Conservation (phyloP, 1,140 invertebrate genomes). For the Mercenaria mercenaria region DNA sequence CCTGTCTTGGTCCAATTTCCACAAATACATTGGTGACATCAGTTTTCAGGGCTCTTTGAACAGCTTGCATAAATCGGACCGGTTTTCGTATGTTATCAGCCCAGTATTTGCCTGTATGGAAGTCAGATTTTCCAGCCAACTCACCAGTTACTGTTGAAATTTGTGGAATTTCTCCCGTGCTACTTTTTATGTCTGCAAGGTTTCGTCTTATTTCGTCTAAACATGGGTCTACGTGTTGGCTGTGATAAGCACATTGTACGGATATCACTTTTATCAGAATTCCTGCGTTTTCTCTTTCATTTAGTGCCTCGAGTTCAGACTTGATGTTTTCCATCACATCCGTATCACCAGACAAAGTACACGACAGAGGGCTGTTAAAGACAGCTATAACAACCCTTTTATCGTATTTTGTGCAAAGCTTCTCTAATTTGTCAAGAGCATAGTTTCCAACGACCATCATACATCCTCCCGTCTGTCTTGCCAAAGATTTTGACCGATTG, state of each 20-base stretch:
- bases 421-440: constrained; percentile 36
- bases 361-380: constrained; percentile 56
- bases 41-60: too few species aligned
- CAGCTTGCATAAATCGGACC: too few species aligned
- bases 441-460: constrained; percentile 69
- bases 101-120: too few species aligned
- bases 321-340: constrained; percentile 50
- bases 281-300: background rate
- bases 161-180: too few species aligned
- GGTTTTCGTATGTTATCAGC: too few species aligned
- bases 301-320: background rate
- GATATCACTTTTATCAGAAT: background rate
- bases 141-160: too few species aligned
- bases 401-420: constrained; percentile 41
- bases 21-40: too few species aligned
- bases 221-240: too few species aligned
- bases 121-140: too few species aligned
- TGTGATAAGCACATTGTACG: too few species aligned
- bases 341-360: constrained; percentile 65
- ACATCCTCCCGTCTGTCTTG: constrained; percentile 45
- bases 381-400: constrained; percentile 64
- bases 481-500: constrained; percentile 59
- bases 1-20: constrained; percentile 26
- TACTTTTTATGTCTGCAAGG: too few species aligned
- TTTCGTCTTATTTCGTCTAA: too few species aligned